Evolutionary conservation across 1,140 invertebrate species (phyloP), one percentile per base, ranked within the genome.

Genomic region (Lethocerus indicus): DNA sequence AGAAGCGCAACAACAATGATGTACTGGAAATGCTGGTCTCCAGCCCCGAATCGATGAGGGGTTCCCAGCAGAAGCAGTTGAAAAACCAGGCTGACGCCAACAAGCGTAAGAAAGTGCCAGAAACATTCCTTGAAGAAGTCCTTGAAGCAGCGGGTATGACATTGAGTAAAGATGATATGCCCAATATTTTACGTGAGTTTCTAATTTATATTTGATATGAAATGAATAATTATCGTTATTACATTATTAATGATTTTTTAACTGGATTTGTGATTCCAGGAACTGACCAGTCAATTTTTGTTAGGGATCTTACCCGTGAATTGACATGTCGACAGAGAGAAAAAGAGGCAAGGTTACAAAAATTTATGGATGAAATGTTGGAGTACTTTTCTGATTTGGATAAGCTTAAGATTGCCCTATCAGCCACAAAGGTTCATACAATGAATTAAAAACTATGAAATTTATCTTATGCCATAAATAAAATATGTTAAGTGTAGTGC

Each of bases 221-320:
- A 21, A n/a, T 4, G 20, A 6, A 12, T 3, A 21, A 21, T 2
- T 18, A 13, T 4, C 20, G 3, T 18, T 21, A n/a, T 18, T n/a
- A 4, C 24, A 21, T 41, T 18, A 2, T 41, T 41, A 41, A 13
- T 44, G n/a, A 2, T 27, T 3, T 44, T 26, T 44, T 25, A 6
- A 25, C 2, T 5, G 13, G 16, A 14, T 24, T 35, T 26, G 1
- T 20, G 26, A 36, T 51, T 51, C n/a, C 50, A 51, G 50, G 29
- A 12, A 51, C 37, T 20, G 20, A 46, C 26, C 50, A 51, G 50
- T 7, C 29, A 25, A 35, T 51, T 26, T 51, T 51, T 40, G 35
- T 51, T 25, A 13, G 43, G 1, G 39, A 51, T 24, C 25, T 51
- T 20, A 32, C 29, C 2, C 21, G 28, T 18, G 3, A 27, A 16